Conservation (phyloP, 2,888 invertebrate species). For the Orthonevra nobilis region DNA sequence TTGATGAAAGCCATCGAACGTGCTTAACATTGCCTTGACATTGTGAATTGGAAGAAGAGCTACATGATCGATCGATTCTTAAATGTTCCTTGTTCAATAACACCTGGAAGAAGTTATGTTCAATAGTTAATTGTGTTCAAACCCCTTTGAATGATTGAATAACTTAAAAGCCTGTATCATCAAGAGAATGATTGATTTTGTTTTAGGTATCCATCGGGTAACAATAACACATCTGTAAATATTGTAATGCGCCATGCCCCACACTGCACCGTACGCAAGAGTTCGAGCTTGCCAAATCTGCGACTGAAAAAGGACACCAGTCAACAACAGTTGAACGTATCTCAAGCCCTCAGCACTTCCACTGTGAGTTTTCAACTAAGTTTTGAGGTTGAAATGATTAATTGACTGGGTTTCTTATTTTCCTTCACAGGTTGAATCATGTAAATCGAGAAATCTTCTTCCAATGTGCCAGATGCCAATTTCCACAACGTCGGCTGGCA, state of each 20-base stretch:
- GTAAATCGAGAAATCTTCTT: constrained; percentile 78
- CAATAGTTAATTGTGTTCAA: no score
- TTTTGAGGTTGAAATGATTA: not conserved
- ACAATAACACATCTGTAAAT: constrained; percentile 83
- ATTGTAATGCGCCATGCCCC: constrained; percentile 82
- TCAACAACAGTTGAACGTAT: constrained; percentile 78
- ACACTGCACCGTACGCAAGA: constrained; percentile 84
- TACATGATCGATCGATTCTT: no score
- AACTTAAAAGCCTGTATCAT: no score
- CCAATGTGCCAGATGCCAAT: constrained; percentile 81
- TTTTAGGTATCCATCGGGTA: constrained; percentile 88
- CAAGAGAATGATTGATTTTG: no score
- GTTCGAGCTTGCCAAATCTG: constrained; percentile 90
- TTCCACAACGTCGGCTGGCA: constrained; percentile 64
- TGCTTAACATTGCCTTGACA: constrained; percentile 40
- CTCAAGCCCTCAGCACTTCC: constrained; percentile 85
- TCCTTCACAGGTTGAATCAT: constrained; percentile 73
- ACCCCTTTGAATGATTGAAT: no score
- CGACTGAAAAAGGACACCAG: constrained; percentile 76
- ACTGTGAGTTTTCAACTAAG: constrained; percentile 83
- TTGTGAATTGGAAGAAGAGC: no score
- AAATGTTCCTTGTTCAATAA: no score
- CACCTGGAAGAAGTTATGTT: no score
- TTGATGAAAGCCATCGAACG: constrained; percentile 1
- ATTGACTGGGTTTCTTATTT: constrained; percentile 24